Evolutionary conservation across 2,113 vertebrate genomes (phyloP), one percentile per base, ranked within the genome.

Genomic region (Sinocyclocheilus grahami): DNA sequence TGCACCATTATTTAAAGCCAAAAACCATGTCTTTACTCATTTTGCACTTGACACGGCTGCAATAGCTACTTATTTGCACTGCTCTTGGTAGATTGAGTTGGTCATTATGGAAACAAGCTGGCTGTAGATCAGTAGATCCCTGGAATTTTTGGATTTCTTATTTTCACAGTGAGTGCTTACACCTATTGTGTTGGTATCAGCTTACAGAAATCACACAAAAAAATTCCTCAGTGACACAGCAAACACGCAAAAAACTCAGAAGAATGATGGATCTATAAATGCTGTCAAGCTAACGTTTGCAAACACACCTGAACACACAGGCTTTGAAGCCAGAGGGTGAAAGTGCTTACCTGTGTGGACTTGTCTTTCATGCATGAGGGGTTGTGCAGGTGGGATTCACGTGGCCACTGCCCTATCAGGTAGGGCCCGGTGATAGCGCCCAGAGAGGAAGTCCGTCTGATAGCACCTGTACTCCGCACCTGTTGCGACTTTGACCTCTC

Each of bases 341-440:
- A n/a, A 71, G 42, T 7, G 58, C 85, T 84, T 96, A 98, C 97
- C 97, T 99, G 97, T 90, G 97, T 97, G 89, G 96, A 94, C 94
- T 97, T 97, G 92, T 97, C 97, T 94, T 96, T 98, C 96, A 97
- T 96, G 94, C 96, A 97, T 89, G 94, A 97, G 84, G 95, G 94
- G 93, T 96, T 95, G 92, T 95, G 94, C 90, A 94, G 92, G 87
- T 97, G 95, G 88, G 96, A 95, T 91, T 98, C 97, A 84, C 96
- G 94, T 77, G 97, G 97, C 96, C 97, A 97, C 94, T 96, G 97
- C 91, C 97, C 97, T 75, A 96, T 96, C 93, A 98, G 97, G 95
- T 98, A 97, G 92, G 97, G 95, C 93, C 95, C 97, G 89, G 97
- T 97, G 93, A 98, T 96, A 65, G 96, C 94, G 91, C 96, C 96